A percentile compares a stretch with the other conserved stretches of the same genome.
phyloP scores from a whole-genome alignment of 2,888 invertebrate species.

The Eupithecia tripunctaria region DNA sequence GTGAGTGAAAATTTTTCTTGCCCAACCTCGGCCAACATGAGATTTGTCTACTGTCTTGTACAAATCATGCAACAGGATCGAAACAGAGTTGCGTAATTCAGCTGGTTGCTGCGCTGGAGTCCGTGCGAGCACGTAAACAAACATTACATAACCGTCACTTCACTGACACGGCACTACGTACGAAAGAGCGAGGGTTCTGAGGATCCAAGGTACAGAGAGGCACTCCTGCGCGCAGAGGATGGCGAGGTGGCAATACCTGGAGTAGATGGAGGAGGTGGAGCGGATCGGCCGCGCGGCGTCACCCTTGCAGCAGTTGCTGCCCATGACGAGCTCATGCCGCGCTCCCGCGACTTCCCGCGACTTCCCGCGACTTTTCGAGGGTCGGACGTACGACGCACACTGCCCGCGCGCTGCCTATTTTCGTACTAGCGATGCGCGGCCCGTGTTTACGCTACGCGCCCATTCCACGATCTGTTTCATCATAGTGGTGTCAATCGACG shows the following conservation, averaged over 20 bases:
- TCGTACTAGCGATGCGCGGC: constrained; percentile 69
- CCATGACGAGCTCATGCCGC: constrained; percentile 78
- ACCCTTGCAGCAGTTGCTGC: constrained; percentile 86
- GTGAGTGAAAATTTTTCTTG: neutral
- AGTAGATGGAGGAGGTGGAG: constrained; percentile 79
- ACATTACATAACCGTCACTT: constrained; percentile 43
- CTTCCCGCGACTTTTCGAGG: no score
- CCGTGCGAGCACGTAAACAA: constrained; percentile 41
- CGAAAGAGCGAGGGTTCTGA: constrained; percentile 60
- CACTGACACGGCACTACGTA: constrained; percentile 61
- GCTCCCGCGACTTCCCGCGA: constrained; percentile 49
- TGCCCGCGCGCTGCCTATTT: constrained; percentile 70
- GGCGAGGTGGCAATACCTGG: constrained; percentile 78
- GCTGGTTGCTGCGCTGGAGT: constrained; percentile 12
- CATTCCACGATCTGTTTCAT: constrained; percentile 45
- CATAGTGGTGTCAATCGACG: constrained; percentile 47
- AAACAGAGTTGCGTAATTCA: constrained; percentile 7
- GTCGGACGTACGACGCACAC: constrained; percentile 62
- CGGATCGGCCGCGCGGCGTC: constrained; percentile 78
- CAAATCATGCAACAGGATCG: neutral
- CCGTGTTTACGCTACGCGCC: constrained; percentile 55
- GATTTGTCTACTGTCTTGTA: neutral
- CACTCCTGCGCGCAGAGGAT: constrained; percentile 69
- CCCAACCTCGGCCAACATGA: neutral
- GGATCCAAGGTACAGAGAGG: constrained; percentile 69